Base-by-base conservation (phyloP, 2,888 invertebrate genomes). In the Dicyrtomina minuta region DNA sequence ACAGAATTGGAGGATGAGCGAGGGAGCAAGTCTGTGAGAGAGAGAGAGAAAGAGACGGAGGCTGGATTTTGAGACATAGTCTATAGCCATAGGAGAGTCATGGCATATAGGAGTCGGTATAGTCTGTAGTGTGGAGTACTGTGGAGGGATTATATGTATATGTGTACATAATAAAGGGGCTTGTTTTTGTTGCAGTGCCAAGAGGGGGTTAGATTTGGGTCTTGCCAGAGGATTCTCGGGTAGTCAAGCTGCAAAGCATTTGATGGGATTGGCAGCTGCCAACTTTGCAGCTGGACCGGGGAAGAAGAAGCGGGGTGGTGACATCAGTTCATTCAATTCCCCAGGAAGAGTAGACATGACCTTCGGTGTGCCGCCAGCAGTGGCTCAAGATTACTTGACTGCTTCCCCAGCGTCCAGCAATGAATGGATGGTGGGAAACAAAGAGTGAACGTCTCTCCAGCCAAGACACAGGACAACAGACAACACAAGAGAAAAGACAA, bases 201-300 rank as follows among this genome's bases (percentile, higher is more conserved):
- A 95, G 83, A 89, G 94, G 24, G 92, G 91, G 43, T 85, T 94
- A 73, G 95, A 95, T 81, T 85, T 94, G 77, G 95, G 95, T 0
- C 85, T 95, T 69, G 90, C 88, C 79, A 90, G 94, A 62, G 94
- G 94, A 26, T 93, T 90, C 83, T 93, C 93, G 53, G 94, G 93
- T 0, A 89, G 92, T 33, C 90, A 93, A 79, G 91, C 93, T 72
- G 93, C 93, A 79, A 93, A 93, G 83, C 93, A 94, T 81, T 87
- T 93, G 80, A 91, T 94, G 90, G 94, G 93, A 64, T 91, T 92
- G 51, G 92, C 92, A 0, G 94, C 94, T 77, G 82, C 82, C 59
- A 92, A 92, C 83, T 92, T 88, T 84, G 91, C 93, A 66, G 72
- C 75, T 62, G 77, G 77, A 44, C 77, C 77, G 6, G 77, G 77